Base-by-base conservation (phyloP, 1,140 invertebrate genomes). In the Zaprionus ghesquierei region DNA sequence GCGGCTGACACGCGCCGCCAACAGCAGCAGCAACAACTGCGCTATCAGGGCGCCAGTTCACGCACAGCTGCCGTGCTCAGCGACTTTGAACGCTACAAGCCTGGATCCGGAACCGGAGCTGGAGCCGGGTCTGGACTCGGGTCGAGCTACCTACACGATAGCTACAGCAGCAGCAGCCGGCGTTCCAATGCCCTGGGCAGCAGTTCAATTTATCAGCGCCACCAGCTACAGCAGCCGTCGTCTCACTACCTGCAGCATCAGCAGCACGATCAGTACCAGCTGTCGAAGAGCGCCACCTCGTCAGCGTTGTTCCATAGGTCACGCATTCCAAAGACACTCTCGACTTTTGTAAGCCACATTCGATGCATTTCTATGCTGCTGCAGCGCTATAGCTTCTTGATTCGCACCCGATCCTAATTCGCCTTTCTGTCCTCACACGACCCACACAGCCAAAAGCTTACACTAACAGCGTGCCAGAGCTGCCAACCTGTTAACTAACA, bases 261-360 rank as follows among this genome's bases (percentile, higher is more conserved):
- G 61, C 84, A 86, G 61, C 77, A 89, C 51, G 90, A 91, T 62
- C 82, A 89, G 13, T 85, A 91, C 65, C 58, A 75, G 79, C 75
- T 91, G 69, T 72, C 89, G 8, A 92, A 92, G 75, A 90, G 90
- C 65, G 86, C 91, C 74, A 92, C 90, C 55, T 85, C 86, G 56
- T 79, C 91, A 71, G 87, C 90, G 63, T 75, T 91, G 69, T 90
- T 91, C 72, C 74, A 91, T 74, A 92, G 89, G 81, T 92, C 91
- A 79, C 91, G 91, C 90, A 92, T 92, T 92, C 90, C 91, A 91
- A 92, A 91, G 82, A 91, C 91, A 75, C 89, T 91, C 74, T 91
- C 90, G 79, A 89, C 91, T 74, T 92, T 92, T 92, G 91, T 92
- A 92, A 92, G 91, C 86, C 60, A 63, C 65, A 69, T 29, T 63